Conservation (phyloP, 2,113 vertebrate genomes). For the Ochotona princeps region DNA sequence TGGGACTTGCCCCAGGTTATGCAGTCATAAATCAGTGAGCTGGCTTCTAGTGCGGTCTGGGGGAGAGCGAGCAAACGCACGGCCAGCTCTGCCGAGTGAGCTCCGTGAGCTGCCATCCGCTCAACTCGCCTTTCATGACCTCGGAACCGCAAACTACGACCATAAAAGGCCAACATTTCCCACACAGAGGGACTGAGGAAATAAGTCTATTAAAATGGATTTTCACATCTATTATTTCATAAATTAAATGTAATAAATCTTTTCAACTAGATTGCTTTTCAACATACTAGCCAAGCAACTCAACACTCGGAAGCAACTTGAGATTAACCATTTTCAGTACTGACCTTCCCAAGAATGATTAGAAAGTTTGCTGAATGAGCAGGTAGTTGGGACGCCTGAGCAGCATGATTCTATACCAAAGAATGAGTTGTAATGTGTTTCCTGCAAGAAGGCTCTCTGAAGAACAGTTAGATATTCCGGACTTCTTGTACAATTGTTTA, state of each 20-base stretch:
- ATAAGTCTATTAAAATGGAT: slow-evolving; percentile 44
- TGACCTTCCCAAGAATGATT: not conserved
- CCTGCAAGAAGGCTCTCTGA: not conserved
- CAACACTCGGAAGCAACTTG: not conserved
- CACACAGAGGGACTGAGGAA: slow-evolving; percentile 17
- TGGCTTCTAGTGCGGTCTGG: slow-evolving; percentile 45
- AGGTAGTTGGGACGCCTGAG: not conserved
- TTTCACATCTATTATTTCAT: not conserved
- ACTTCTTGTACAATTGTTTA: slow-evolving; percentile 8
- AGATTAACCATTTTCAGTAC: not conserved
- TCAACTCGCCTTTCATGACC: slow-evolving; percentile 40
- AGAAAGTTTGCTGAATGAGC: not conserved
- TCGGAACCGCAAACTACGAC: slow-evolving; percentile 52
- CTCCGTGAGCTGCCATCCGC: not conserved
- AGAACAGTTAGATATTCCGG: not conserved
- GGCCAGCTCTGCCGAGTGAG: not conserved
- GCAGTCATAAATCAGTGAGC: slow-evolving; percentile 54
- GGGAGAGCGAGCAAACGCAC: slow-evolving; percentile 53
- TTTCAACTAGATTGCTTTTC: slow-evolving; percentile 57
- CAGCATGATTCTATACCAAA: not conserved
- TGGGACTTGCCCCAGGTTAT: slow-evolving; percentile 55
- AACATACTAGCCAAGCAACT: not conserved
- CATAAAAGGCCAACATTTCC: slow-evolving; percentile 62
- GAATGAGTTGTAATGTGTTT: not conserved
- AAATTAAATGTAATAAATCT: slow-evolving; percentile 62